These are phyloP conservation scores for Phymanthus crucifer DNA, from an alignment of 92 coral and sea anemone genomes.

Conservation along the genomic window DNA sequence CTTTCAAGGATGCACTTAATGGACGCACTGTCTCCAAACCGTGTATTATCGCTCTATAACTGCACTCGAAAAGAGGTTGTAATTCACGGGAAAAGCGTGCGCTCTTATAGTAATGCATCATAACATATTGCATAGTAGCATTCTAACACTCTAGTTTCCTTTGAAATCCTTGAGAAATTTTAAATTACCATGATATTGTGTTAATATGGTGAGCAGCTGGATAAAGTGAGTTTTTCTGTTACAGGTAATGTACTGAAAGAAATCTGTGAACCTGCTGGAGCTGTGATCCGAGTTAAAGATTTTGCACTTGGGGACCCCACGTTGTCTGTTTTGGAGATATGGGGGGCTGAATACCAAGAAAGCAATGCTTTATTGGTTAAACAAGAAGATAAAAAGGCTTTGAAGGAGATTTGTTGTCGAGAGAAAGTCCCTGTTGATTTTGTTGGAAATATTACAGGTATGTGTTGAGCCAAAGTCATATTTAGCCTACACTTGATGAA, in stretches of 20 bases:
- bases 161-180: too few species aligned
- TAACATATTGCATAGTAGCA: too few species aligned
- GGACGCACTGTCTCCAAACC: too few species aligned
- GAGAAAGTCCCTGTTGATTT: constrained; percentile 94
- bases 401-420: constrained; percentile 73
- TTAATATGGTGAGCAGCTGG: not conserved
- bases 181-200: not conserved
- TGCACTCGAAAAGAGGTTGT: too few species aligned
- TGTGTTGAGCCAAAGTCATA: not conserved
- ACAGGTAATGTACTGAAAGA: constrained; percentile 96
- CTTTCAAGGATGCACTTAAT: too few species aligned
- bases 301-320: constrained; percentile 95
- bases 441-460: constrained; percentile 94
- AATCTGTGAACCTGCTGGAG: constrained; percentile 94
- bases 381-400: constrained; percentile 53
- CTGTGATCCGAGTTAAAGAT: constrained; percentile 71
- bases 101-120: too few species aligned
- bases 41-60: too few species aligned
- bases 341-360: constrained; percentile 99
- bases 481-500: not conserved
- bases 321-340: constrained; percentile 89
- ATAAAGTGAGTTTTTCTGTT: not conserved
- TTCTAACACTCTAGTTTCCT: too few species aligned
- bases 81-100: too few species aligned
- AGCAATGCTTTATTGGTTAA: constrained; percentile 88